Percentiles rank a stretch among this genome's conserved stretches.
phyloP scores from a whole-genome alignment of 2,113 vertebrate species.

The Mesocricetus auratus region DNA sequence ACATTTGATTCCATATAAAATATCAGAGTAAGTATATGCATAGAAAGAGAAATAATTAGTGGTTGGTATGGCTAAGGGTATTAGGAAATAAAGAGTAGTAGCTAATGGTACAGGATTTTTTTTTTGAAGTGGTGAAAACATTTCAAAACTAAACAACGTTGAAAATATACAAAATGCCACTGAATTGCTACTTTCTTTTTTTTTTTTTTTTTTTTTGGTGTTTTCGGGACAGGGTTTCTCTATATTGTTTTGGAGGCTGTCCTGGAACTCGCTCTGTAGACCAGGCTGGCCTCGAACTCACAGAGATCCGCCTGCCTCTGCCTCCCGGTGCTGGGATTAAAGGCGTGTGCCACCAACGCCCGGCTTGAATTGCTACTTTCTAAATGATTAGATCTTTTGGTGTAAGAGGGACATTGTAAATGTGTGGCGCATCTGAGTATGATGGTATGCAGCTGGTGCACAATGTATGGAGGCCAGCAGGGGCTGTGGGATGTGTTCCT shows the following conservation, averaged over 20 bases:
- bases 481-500: too few relatives aligned
- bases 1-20: not conserved
- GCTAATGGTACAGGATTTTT: not conserved
- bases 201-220: too few relatives aligned
- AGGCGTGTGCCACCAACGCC: too few relatives aligned
- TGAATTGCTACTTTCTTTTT: not conserved
- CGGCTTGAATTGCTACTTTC: not conserved
- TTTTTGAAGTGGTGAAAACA: not conserved
- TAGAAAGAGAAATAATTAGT: not conserved
- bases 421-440: not conserved
- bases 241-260: too few relatives aligned
- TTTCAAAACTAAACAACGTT: conserved; percentile 11
- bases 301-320: too few relatives aligned
- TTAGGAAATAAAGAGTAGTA: not conserved
- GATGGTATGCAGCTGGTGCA: too few relatives aligned
- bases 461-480: not conserved
- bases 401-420: too few relatives aligned
- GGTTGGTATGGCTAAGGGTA: not conserved
- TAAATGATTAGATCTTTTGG: not conserved
- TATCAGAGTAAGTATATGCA: not conserved
- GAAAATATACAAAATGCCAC: not conserved
- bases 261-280: too few relatives aligned
- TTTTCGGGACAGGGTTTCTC: too few relatives aligned
- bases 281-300: too few relatives aligned
- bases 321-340: too few relatives aligned